These are phyloP conservation scores for Sinocyclocheilus rhinocerous DNA, from an alignment of 2,113 vertebrate species.

Conservation along the genomic window DNA sequence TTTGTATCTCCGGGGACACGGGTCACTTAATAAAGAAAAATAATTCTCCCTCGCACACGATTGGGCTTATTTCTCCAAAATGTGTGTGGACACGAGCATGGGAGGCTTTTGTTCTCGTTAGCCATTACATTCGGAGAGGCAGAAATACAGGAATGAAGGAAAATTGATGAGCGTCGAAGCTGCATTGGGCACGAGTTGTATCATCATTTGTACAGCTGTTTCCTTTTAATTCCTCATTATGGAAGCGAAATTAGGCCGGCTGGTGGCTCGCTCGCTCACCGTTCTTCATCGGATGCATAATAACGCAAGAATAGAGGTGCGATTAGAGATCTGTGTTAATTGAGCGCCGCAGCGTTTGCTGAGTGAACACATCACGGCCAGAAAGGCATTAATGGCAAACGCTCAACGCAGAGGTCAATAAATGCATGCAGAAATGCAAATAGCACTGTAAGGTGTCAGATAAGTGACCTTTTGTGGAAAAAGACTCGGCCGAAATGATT, in stretches of 20 bases:
- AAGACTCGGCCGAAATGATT: not conserved
- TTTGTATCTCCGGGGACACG: constrained; percentile 87
- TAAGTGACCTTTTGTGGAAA: constrained; percentile 47
- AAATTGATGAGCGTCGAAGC: constrained; percentile 72
- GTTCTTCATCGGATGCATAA: constrained; percentile 57
- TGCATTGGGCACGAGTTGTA: constrained; percentile 77
- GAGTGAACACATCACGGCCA: constrained; percentile 87
- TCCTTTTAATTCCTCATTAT: constrained; percentile 89
- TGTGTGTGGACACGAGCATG: constrained; percentile 66
- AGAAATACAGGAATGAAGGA: constrained; percentile 62
- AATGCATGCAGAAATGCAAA: constrained; percentile 75
- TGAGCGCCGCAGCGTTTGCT: constrained; percentile 81
- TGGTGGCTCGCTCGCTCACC: too few species aligned
- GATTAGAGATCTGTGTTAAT: constrained; percentile 82
- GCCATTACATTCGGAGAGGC: constrained; percentile 65
- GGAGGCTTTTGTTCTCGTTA: constrained; percentile 75
- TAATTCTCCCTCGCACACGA: constrained; percentile 89
- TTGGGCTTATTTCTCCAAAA: constrained; percentile 82
- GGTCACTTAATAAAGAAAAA: constrained; percentile 99
- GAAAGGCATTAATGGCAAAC: constrained; percentile 83
- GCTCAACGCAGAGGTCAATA: constrained; percentile 78
- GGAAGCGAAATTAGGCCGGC: constrained; percentile 80
- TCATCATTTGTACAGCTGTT: constrained; percentile 87
- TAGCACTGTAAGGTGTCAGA: constrained; percentile 60
- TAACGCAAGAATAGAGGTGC: constrained; percentile 61